phyloP scores from a whole-genome alignment of 2,113 vertebrate species.

The Centrocercus urophasianus region DNA sequence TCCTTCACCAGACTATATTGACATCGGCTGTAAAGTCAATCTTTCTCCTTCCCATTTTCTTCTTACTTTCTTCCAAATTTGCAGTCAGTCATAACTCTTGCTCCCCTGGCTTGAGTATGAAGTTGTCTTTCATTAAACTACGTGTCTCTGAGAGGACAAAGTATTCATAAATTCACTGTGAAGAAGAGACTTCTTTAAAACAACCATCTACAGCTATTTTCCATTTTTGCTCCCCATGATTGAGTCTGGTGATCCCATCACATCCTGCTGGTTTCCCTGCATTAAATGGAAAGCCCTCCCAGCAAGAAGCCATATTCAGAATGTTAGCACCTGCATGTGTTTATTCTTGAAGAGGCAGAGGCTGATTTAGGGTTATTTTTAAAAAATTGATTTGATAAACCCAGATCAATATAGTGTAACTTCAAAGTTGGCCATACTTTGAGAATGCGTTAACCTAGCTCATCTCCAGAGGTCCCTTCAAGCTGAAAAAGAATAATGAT shows the following conservation, averaged over 20 bases:
- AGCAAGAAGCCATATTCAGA: neutral
- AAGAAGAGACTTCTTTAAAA: neutral
- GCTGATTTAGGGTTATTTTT: neutral
- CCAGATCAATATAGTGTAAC: neutral
- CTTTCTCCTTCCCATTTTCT: neutral
- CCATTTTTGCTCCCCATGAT: neutral
- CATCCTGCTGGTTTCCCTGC: neutral
- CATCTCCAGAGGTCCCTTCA: neutral
- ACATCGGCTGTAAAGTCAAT: neutral
- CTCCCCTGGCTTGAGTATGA: neutral
- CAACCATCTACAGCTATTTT: neutral
- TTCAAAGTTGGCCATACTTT: neutral
- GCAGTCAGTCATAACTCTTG: neutral
- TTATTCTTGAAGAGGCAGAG: neutral
- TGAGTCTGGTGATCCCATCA: neutral
- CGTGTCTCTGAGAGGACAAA: neutral
- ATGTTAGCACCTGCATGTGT: neutral
- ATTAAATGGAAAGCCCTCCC: neutral
- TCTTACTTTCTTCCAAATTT: neutral
- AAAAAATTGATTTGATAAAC: neutral
- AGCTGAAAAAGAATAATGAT: neutral
- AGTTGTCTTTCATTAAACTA: slow-evolving; percentile 8
- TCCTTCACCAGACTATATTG: neutral
- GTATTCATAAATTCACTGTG: neutral
- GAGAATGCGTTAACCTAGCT: neutral